Percentiles rank a stretch among this genome's conserved stretches.
phyloP scores from a whole-genome alignment of 1,140 invertebrate genomes.

The Galleria mellonella region DNA sequence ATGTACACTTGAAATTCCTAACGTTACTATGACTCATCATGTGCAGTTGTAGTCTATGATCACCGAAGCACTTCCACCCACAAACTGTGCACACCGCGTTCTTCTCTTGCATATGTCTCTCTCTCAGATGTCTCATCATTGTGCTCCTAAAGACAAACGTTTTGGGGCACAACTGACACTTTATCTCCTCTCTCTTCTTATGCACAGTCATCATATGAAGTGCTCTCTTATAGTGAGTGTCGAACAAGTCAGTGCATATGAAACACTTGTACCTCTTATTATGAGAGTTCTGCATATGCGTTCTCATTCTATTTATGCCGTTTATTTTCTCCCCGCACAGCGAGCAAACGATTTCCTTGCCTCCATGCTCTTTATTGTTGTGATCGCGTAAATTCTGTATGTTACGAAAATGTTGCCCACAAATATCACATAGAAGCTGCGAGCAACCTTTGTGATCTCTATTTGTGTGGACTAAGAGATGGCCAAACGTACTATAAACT shows the following conservation, averaged over 20 bases:
- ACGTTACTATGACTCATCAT: constrained; percentile 83
- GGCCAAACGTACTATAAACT: constrained; percentile 17
- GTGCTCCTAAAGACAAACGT: constrained; percentile 20
- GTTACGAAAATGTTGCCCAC: constrained; percentile 22
- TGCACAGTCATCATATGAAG: constrained; percentile 18
- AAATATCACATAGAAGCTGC: constrained; percentile 22
- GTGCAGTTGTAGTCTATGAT: constrained; percentile 82
- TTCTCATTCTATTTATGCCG: constrained; percentile 19
- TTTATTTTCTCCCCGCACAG: constrained; percentile 17
- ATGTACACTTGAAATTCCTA: constrained; percentile 83
- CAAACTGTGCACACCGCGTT: constrained; percentile 61
- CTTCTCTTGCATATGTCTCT: constrained; percentile 24
- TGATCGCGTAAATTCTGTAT: constrained; percentile 20
- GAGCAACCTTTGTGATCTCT: constrained; percentile 19
- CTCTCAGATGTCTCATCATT: constrained; percentile 20
- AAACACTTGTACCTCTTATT: constrained; percentile 31
- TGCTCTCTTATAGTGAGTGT: constrained; percentile 12
- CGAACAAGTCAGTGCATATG: constrained; percentile 21
- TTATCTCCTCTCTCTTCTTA: constrained; percentile 13
- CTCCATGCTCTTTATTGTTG: constrained; percentile 18
- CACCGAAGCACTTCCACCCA: constrained; percentile 81
- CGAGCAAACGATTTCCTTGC: constrained; percentile 17
- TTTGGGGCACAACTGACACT: constrained; percentile 20
- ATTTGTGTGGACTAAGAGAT: constrained; percentile 23
- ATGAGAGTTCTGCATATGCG: constrained; percentile 29